phyloP scores from a whole-genome alignment of 2,888 invertebrate genomes.

The Uropetala carovei region DNA sequence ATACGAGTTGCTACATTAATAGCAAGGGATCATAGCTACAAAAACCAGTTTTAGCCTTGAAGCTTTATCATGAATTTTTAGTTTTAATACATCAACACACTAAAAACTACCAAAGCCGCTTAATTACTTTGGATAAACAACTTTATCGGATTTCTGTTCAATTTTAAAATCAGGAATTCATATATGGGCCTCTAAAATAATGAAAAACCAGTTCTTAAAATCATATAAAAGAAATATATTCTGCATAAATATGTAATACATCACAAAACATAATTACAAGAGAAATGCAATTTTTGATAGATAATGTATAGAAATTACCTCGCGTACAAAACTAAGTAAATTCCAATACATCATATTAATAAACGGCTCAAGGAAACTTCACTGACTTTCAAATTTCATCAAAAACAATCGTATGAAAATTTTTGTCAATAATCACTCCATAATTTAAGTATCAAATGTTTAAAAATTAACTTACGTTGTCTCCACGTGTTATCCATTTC shows the following conservation, averaged over 20 bases:
- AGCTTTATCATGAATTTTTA: no score
- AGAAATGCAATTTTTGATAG: not conserved
- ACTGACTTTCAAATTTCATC: no score
- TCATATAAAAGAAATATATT: not conserved
- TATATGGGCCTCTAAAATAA: not conserved
- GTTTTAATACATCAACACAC: no score
- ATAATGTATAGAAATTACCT: not conserved
- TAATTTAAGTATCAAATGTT: not conserved
- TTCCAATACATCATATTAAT: not conserved
- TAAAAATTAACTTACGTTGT: slow-evolving; percentile 76
- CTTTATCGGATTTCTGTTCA: no score
- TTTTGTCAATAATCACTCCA: not conserved
- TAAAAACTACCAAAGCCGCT: no score
- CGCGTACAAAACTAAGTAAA: no score
- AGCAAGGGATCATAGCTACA: no score
- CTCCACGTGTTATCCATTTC: slow-evolving; percentile 94
- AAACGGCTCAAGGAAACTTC: not conserved
- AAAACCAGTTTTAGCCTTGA: no score
- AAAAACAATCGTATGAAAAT: not conserved
- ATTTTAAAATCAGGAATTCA: no score
- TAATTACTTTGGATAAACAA: no score
- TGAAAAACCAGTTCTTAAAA: not conserved
- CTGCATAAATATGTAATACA: not conserved
- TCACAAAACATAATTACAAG: not conserved
- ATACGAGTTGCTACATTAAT: no score